Conservation (phyloP, 30 jellyfish, hydroid and myxozoan genomes). For the Clytia hemisphaerica region DNA sequence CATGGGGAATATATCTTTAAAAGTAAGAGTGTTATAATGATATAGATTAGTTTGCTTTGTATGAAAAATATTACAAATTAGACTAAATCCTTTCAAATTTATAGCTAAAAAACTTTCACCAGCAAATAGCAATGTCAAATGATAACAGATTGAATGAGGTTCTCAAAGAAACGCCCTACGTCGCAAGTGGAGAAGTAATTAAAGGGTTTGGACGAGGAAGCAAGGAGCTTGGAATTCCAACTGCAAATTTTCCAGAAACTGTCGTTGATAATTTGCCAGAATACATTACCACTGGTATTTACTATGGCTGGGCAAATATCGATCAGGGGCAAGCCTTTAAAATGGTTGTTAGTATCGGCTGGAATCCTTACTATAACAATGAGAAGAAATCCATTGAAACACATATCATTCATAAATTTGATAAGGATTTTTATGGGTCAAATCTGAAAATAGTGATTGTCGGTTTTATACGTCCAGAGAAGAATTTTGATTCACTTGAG, state of each 20-base stretch:
- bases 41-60: too few relatives aligned
- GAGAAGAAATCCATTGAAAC: constrained; percentile 87
- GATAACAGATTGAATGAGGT: not conserved
- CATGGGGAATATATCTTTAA: too few relatives aligned
- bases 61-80: too few relatives aligned
- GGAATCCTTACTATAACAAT: constrained; percentile 89
- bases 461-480: constrained; percentile 87
- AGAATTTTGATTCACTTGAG: constrained; percentile 58
- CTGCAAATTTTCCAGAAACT: constrained; percentile 81
- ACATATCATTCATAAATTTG: constrained; percentile 59
- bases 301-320: constrained; percentile 75
- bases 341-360: constrained; percentile 86
- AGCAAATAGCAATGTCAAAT: not conserved
- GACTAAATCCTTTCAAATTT: too few relatives aligned
- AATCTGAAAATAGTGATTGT: constrained; percentile 45
- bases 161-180: not conserved
- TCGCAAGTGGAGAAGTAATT: constrained; percentile 65
- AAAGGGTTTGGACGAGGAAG: constrained; percentile 98
- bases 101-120: too few relatives aligned
- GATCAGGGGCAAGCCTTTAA: constrained; percentile 48
- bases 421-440: constrained; percentile 77
- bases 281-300: constrained; percentile 69
- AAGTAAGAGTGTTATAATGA: too few relatives aligned
- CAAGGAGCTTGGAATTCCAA: constrained; percentile 92
- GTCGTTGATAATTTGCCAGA: constrained; percentile 58